These are phyloP conservation scores for Drosophila paulistorum DNA, from an alignment of 1,140 invertebrate genomes.

Conservation along the genomic window DNA sequence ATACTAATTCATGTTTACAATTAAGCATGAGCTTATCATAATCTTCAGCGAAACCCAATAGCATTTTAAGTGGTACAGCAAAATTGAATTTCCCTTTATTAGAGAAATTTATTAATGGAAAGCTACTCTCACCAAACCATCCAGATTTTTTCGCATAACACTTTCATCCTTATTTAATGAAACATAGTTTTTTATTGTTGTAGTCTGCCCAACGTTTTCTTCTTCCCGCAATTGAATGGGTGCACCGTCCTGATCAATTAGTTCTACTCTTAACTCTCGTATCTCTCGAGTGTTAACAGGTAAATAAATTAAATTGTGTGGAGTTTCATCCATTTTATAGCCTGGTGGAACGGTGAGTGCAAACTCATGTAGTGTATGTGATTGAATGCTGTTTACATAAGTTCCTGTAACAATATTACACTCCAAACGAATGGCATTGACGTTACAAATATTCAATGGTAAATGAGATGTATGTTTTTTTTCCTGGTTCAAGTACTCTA, in stretches of 20 bases:
- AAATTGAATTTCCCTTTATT: constrained; percentile 1
- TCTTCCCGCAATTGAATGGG: constrained; percentile 53
- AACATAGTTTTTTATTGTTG: neutral
- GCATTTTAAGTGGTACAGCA: neutral
- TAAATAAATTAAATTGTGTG: constrained; percentile 67
- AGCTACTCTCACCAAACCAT: neutral
- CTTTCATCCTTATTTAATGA: constrained; percentile 6
- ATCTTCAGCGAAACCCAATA: neutral
- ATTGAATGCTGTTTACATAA: neutral
- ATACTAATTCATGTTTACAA: constrained; percentile 1
- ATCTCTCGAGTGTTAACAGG: constrained; percentile 53
- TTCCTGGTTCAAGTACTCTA: neutral
- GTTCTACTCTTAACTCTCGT: constrained; percentile 42
- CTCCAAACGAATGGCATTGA: constrained; percentile 47
- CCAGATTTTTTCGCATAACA: neutral
- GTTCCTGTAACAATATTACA: constrained; percentile 50
- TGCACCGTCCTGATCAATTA: constrained; percentile 63
- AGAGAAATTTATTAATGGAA: neutral
- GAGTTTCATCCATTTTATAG: constrained; percentile 61
- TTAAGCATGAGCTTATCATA: neutral
- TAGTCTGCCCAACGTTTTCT: constrained; percentile 23
- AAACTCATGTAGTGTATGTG: neutral
- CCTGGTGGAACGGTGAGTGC: constrained; percentile 19
- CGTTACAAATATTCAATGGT: constrained; percentile 45
- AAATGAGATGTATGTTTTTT: constrained; percentile 2